phyloP scores from a whole-genome alignment of 2,113 vertebrate genomes.

The Oncorhynchus nerka region DNA sequence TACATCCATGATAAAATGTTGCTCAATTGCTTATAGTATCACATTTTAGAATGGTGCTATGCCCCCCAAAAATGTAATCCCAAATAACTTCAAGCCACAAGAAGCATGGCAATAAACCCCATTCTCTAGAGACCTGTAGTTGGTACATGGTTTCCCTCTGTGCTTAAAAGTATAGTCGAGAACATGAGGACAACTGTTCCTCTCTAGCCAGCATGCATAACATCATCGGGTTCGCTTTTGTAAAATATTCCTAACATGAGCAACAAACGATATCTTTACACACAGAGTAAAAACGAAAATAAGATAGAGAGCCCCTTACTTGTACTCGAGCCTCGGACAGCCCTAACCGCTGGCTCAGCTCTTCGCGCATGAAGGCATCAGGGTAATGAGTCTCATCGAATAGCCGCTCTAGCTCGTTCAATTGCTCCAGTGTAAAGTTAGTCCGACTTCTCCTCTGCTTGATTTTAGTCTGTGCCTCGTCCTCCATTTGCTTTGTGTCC shows the following conservation, averaged over 20 bases:
- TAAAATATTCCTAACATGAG: too few species aligned
- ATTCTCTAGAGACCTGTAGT: too few species aligned
- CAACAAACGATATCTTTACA: not conserved
- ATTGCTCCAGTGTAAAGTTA: slow-evolving; percentile 98
- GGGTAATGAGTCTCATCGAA: slow-evolving; percentile 99
- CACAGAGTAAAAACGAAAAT: not conserved
- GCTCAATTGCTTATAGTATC: not conserved
- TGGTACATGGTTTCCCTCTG: too few species aligned
- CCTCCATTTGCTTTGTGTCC: slow-evolving; percentile 91
- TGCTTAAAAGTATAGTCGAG: too few species aligned
- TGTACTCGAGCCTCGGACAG: slow-evolving; percentile 94
- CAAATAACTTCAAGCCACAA: too few species aligned
- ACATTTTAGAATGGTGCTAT: not conserved
- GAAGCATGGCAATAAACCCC: too few species aligned
- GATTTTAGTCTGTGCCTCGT: slow-evolving; percentile 97
- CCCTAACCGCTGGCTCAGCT: slow-evolving; percentile 95
- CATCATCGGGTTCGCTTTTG: not conserved
- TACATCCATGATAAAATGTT: too few species aligned
- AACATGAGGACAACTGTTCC: too few species aligned
- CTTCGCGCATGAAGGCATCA: slow-evolving; percentile 98
- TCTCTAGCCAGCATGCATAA: not conserved
- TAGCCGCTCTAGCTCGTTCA: slow-evolving; percentile 96
- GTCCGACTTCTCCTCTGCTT: slow-evolving; percentile 98
- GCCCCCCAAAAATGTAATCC: too few species aligned
- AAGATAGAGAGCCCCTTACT: slow-evolving; percentile 67